Conservation (phyloP, 1,140 invertebrate genomes). For the Habropoda laboriosa region DNA sequence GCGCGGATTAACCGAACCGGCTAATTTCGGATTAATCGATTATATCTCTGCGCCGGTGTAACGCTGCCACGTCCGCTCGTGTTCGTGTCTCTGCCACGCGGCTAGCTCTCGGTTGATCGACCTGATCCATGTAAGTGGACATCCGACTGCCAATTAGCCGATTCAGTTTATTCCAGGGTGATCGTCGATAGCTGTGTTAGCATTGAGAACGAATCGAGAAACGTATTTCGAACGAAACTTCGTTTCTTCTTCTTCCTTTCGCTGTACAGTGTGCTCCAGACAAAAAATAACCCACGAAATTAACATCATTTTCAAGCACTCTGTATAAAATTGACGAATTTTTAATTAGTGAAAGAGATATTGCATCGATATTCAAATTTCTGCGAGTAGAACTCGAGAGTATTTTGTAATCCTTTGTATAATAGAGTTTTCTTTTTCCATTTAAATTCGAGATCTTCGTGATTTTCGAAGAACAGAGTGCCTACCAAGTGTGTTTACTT, state of each 20-base stretch:
- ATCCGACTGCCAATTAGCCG: slow-evolving; percentile 25
- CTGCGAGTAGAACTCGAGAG: too few relatives aligned
- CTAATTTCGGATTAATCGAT: slow-evolving; percentile 48
- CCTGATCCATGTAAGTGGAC: slow-evolving; percentile 33
- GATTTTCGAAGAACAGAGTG: too few relatives aligned
- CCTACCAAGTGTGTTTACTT: too few relatives aligned
- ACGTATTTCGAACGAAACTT: too few relatives aligned
- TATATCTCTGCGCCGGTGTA: slow-evolving; percentile 13
- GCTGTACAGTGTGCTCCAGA: background rate
- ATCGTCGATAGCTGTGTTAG: background rate
- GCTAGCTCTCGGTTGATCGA: slow-evolving; percentile 13
- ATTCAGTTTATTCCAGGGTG: background rate
- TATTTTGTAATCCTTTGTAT: too few relatives aligned
- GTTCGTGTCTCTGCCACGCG: slow-evolving; percentile 7
- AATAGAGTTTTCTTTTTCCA: background rate
- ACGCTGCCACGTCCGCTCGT: background rate
- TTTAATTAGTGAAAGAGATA: too few relatives aligned
- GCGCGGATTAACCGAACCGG: slow-evolving; percentile 33
- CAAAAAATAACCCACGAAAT: background rate
- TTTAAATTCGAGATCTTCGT: too few relatives aligned
- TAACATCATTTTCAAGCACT: too few relatives aligned
- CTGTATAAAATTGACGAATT: too few relatives aligned
- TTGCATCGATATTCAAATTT: too few relatives aligned
- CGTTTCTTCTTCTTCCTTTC: too few relatives aligned
- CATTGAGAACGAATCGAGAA: background rate